Evolutionary conservation across 2,888 invertebrate species (phyloP).

Genomic region (Petrolisthes manimaculis): DNA sequence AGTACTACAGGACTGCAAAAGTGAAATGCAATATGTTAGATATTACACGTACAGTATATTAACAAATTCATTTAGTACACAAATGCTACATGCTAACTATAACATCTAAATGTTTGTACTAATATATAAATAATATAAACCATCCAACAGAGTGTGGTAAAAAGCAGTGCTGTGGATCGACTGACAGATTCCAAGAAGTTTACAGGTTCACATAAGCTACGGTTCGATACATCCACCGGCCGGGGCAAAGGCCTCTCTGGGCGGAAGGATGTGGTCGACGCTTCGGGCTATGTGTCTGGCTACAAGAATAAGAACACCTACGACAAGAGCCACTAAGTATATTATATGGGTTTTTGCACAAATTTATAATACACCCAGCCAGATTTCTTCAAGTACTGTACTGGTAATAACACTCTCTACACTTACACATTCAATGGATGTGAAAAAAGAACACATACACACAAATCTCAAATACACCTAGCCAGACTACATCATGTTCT

Average conservation of each 20-base stretch:
- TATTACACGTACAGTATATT: not conserved
- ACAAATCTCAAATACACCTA: too few relatives aligned
- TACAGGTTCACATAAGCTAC: constrained; percentile 67
- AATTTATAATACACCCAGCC: too few relatives aligned
- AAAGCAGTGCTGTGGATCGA: constrained; percentile 69
- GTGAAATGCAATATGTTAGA: not conserved
- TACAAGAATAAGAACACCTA: constrained; percentile 69
- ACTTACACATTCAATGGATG: too few relatives aligned
- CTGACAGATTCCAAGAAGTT: constrained; percentile 70
- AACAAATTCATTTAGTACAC: too few relatives aligned
- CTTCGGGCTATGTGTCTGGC: constrained; percentile 70
- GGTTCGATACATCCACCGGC: constrained; percentile 70
- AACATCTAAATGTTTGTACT: not conserved
- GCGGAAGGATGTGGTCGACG: constrained; percentile 69
- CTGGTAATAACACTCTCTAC: too few relatives aligned
- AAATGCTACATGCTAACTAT: too few relatives aligned
- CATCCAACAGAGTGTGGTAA: constrained; percentile 60
- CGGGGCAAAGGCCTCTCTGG: constrained; percentile 71
- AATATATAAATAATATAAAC: not conserved
- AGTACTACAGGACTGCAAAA: not conserved
- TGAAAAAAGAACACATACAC: too few relatives aligned
- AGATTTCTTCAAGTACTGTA: too few relatives aligned
- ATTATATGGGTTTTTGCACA: too few relatives aligned
- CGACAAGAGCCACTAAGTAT: constrained; percentile 56
- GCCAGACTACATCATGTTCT: too few relatives aligned